A percentile compares a stretch with the other conserved stretches of the same genome.
Conservation (phyloP, 2,797 vertebrate species). For the Etheostoma perlongum region DNA sequence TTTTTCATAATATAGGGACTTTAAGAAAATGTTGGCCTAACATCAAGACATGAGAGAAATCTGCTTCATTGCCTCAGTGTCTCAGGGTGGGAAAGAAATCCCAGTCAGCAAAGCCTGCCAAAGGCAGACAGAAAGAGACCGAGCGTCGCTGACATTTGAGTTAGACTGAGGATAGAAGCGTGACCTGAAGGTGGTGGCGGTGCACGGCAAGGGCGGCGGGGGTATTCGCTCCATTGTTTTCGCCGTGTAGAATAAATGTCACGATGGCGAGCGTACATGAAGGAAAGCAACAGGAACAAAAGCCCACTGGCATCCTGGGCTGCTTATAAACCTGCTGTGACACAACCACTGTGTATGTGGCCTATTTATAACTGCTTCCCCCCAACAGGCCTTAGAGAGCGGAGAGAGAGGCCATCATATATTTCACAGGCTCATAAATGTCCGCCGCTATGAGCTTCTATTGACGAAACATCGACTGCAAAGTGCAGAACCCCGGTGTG, state of each 20-base stretch:
- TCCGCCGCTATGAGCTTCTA: constrained; percentile 41
- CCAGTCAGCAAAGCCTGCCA: constrained; percentile 8
- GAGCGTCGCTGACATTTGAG: constrained; percentile 64
- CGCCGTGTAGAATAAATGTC: constrained; percentile 68
- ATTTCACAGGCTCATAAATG: constrained; percentile 57
- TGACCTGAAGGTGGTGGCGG: constrained; percentile 54
- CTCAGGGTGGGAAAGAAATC: not conserved
- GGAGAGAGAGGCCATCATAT: constrained; percentile 13
- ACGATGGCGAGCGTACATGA: constrained; percentile 38
- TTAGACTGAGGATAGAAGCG: constrained; percentile 29
- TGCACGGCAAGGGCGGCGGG: constrained; percentile 15
- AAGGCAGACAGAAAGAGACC: not conserved
- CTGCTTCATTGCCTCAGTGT: constrained; percentile 9
- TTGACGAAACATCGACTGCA: constrained; percentile 33
- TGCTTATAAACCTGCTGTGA: constrained; percentile 58
- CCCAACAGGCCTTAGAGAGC: constrained; percentile 36
- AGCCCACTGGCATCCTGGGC: constrained; percentile 39
- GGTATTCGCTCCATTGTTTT: constrained; percentile 43
- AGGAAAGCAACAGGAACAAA: constrained; percentile 54
- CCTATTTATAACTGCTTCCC: constrained; percentile 59
- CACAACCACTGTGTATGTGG: constrained; percentile 17
- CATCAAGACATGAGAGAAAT: constrained; percentile 4
- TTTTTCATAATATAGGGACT: too few species aligned
- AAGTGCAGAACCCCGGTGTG: not conserved
- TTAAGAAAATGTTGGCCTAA: not conserved